Evolutionary conservation across 1,140 invertebrate species (phyloP), one percentile per base, ranked within the genome.

Genomic region (Hermatobates lingyangjiaoensis): DNA sequence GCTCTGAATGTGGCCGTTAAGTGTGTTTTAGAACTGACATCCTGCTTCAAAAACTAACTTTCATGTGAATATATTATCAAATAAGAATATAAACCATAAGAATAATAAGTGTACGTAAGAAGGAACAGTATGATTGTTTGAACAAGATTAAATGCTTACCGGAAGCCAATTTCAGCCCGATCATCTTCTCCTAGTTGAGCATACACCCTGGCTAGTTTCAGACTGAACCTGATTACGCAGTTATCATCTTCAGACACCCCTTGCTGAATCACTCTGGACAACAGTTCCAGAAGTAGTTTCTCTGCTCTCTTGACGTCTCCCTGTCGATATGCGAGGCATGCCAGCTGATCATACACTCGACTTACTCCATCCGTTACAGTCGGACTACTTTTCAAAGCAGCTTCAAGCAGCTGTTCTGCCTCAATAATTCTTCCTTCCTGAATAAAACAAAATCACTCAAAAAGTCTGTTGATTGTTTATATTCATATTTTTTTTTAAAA

Each of bases 311-410:
- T 38, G 7, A 50, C 21, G 21, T 54, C 27, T 3, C 48, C 47
- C 30, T 44, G 15, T 14, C 24, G 23, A 40, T 28, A 50, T 0
- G 52, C 46, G 18, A 54, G n/a, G 3, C 47, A 50, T 15, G 52
- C 52, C 20, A 54, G 28, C 52, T 50, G 49, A 34, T 54, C 52
- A 30, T 54, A 54, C 3, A 50, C 48, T 25, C 52, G 45, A 45
- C 18, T 45, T 21, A 54, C 20, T 21, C 52, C 52, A 45, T 45
- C 30, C 3, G n/a, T 42, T 2, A 27, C 15, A 21, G n/a, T 38
- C 26, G 3, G 23, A 24, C 30, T 48, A 27, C 15, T 12, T 28
- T 24, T 26, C n/a, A 26, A 2, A 18, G 50, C 7, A 4, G 46
- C 48, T 45, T 54, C 21, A 10, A 54, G 38, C 27, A 54, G 21